Evolutionary conservation across 2,888 invertebrate species (phyloP).

Genomic region (Folsomia manolachei): DNA sequence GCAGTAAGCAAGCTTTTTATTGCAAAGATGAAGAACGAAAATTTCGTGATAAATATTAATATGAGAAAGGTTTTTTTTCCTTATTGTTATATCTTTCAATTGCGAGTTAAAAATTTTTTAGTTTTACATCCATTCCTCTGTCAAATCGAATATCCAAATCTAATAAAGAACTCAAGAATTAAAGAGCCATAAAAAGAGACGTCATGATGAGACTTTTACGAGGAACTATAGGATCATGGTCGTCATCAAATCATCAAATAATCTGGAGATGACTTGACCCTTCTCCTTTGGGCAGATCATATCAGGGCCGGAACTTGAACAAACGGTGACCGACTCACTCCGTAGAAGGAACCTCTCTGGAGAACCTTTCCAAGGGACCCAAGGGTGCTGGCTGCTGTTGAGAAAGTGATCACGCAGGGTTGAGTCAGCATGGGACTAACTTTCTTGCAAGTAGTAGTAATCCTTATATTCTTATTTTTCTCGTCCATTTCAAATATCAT

Average conservation of each 20-base stretch:
- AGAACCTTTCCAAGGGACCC: background rate
- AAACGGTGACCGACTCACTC: background rate
- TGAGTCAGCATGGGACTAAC: constrained; percentile 41
- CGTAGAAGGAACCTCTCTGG: background rate
- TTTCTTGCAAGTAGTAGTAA: constrained; percentile 22
- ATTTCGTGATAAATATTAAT: no score
- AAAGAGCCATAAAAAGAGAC: background rate
- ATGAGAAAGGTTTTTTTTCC: no score
- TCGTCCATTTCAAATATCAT: background rate
- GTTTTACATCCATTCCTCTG: constrained; percentile 19
- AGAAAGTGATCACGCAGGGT: constrained; percentile 34
- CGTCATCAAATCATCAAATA: background rate
- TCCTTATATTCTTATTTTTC: no score
- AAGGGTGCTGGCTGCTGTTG: constrained; percentile 34
- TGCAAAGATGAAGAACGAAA: no score
- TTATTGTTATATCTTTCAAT: no score
- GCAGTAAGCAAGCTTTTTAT: no score
- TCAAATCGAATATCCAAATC: constrained; percentile 35
- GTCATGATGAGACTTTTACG: constrained; percentile 17
- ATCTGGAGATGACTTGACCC: constrained; percentile 14
- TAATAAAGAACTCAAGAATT: constrained; percentile 35
- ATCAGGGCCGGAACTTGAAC: background rate
- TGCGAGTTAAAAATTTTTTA: constrained; percentile 1
- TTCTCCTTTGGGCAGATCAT: background rate
- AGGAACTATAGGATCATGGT: background rate